These are phyloP conservation scores for Pelmatolapia mariae DNA, from an alignment of 2,113 vertebrate genomes.

Conservation along the genomic window DNA sequence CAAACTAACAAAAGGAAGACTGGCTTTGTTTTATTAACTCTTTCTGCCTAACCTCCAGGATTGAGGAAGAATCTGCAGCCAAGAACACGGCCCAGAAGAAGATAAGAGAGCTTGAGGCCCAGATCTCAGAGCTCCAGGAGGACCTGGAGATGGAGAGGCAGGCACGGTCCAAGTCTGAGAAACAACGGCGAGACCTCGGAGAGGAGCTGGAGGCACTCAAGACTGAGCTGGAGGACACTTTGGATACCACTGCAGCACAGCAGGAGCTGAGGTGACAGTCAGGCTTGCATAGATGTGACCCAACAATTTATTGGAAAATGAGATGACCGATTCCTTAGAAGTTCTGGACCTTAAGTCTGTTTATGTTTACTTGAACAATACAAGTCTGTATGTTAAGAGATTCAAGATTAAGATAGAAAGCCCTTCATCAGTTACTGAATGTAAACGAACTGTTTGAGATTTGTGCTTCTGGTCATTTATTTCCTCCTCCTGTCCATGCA, in stretches of 20 bases:
- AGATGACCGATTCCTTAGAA: neutral
- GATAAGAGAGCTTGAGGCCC: conserved; percentile 91
- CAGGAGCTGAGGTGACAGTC: conserved; percentile 86
- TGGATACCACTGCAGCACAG: conserved; percentile 92
- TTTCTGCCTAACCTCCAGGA: conserved; percentile 62
- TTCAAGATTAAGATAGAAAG: neutral
- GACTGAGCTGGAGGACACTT: conserved; percentile 90
- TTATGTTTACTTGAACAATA: neutral
- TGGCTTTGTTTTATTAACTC: neutral
- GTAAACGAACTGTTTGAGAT: neutral
- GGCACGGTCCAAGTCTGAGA: conserved; percentile 85
- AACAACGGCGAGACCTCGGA: conserved; percentile 87
- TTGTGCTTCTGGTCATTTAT: neutral
- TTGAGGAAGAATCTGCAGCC: conserved; percentile 88
- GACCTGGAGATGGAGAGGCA: conserved; percentile 89
- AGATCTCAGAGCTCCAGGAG: conserved; percentile 91
- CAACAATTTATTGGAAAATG: neutral
- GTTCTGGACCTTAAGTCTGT: neutral
- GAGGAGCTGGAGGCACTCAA: conserved; percentile 95
- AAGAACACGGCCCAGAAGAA: conserved; percentile 91
- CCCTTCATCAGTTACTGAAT: neutral
- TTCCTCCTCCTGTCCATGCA: conserved; percentile 20
- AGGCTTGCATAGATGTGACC: neutral
- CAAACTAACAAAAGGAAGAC: neutral
- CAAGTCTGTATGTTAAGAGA: neutral